Evolutionary conservation across 1,140 invertebrate species (phyloP), one percentile per base, ranked within the genome.

Genomic region (Oryzaephilus surinamensis): DNA sequence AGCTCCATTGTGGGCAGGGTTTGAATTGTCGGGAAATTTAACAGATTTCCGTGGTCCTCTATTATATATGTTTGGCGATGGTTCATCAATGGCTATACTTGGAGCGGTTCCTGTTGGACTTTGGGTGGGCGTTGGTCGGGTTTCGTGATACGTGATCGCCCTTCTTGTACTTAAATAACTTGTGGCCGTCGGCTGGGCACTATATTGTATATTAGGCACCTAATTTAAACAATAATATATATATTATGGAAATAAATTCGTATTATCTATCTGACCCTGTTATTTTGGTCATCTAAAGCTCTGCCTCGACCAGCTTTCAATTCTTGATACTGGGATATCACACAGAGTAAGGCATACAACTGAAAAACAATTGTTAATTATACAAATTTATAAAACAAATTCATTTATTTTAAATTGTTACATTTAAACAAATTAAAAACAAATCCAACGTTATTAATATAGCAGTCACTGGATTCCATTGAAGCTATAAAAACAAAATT

Each of bases 311-410:
- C 83, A 5, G 71, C 79, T 41, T 71, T 65, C 45, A 84, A 79
- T 56, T 86, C 83, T 57, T 86, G 83, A 52, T 83, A 85, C 55
- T 85, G 82, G 3, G 83, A 85, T 46, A 84, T 73, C 30, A 87
- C 82, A 67, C 82, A 85, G 7, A 85, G 67, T 52, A 85, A 62
- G 24, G 77, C 73, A 62, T 87, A 86, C 26, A 80, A 63, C 84
- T 87, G 70, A 41, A 71, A 71, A 56, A 54, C 0, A n/a, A n/a
- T 15, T 12, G 12, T 8, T 36, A 4, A 6, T 31, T 24, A n/a
- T n/a, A n/a, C n/a, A n/a, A 24, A 24, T 24, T 10, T 4, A 10
- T 17, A 36, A 18, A 2, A 27, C 23, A 13, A 29, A 38, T 19
- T n/a, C 28, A 30, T 14, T 24, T 15, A 2, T n/a, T 7, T 16